These are phyloP conservation scores for Polyergus mexicanus DNA, from an alignment of 1,140 invertebrate species.

Conservation along the genomic window DNA sequence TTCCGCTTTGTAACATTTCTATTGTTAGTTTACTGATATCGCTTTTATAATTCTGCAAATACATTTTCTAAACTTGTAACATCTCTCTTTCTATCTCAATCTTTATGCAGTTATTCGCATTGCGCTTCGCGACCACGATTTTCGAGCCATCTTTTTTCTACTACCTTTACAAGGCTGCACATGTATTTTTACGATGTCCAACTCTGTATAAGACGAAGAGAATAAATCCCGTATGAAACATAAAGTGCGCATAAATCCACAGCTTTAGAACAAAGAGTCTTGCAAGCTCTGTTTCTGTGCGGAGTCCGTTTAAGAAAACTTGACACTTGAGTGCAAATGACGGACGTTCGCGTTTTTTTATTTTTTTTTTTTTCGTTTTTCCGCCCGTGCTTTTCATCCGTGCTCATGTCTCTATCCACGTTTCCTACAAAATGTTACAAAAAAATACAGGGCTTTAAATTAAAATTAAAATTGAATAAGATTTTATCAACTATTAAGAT, in stretches of 20 bases:
- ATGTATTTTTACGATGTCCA: constrained; percentile 23
- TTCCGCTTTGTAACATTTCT: neutral
- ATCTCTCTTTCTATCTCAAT: neutral
- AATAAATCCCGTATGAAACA: constrained; percentile 68
- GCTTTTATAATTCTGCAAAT: neutral
- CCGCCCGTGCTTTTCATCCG: neutral
- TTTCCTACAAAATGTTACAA: neutral
- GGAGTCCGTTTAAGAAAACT: constrained; percentile 71
- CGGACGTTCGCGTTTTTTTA: constrained; percentile 47
- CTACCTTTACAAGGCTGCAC: neutral
- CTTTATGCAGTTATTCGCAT: neutral
- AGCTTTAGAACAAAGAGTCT: constrained; percentile 71
- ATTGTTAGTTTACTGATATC: neutral
- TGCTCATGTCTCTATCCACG: neutral
- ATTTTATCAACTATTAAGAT: neutral
- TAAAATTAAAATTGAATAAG: neutral
- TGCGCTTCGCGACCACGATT: neutral
- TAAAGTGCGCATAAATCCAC: constrained; percentile 70
- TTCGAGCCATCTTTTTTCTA: constrained; percentile 13
- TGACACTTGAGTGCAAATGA: constrained; percentile 68
- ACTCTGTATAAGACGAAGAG: neutral
- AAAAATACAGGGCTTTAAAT: neutral
- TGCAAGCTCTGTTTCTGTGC: constrained; percentile 64
- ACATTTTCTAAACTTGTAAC: neutral
- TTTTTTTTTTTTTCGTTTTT: neutral